These are phyloP conservation scores for Hippolais icterina DNA, from an alignment of 2,113 vertebrate species.

Conservation along the genomic window DNA sequence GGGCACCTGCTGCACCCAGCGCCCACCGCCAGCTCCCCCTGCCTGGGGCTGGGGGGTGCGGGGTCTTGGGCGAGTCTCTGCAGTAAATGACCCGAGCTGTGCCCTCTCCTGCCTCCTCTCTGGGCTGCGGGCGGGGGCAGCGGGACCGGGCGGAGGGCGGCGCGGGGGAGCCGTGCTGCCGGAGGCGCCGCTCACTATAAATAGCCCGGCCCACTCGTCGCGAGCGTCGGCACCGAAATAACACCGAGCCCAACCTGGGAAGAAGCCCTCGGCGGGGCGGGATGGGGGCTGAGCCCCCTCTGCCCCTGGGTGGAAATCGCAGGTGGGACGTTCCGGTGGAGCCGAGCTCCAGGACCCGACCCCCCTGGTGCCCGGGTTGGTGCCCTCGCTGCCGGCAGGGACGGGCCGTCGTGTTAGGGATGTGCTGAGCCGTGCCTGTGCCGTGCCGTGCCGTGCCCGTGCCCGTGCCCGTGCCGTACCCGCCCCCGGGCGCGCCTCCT, in stretches of 20 bases:
- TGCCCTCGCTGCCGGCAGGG: neutral
- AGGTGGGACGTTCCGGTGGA: neutral
- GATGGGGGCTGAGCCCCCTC: neutral
- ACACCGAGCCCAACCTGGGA: neutral
- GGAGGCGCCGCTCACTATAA: neutral
- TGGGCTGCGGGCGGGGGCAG: neutral
- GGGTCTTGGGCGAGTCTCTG: neutral
- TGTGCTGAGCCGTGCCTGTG: neutral
- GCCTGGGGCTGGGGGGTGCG: neutral
- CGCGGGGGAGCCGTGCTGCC: neutral
- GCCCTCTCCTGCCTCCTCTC: conserved; percentile 15
- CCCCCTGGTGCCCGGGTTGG: neutral
- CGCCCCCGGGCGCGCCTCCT: conserved; percentile 45
- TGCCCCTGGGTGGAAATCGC: neutral
- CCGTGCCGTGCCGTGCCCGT: neutral
- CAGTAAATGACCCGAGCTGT: conserved; percentile 39
- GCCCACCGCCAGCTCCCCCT: neutral
- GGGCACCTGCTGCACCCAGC: neutral
- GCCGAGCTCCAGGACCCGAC: neutral
- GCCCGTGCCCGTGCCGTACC: conserved; percentile 6
- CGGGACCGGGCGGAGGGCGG: neutral
- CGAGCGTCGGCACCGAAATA: conserved; percentile 7
- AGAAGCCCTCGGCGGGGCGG: neutral
- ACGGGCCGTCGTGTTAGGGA: neutral
- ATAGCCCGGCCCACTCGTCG: conserved; percentile 20